Evolutionary conservation across 2,888 invertebrate species (phyloP).

Genomic region (Stenoptilia bipunctidactyla): DNA sequence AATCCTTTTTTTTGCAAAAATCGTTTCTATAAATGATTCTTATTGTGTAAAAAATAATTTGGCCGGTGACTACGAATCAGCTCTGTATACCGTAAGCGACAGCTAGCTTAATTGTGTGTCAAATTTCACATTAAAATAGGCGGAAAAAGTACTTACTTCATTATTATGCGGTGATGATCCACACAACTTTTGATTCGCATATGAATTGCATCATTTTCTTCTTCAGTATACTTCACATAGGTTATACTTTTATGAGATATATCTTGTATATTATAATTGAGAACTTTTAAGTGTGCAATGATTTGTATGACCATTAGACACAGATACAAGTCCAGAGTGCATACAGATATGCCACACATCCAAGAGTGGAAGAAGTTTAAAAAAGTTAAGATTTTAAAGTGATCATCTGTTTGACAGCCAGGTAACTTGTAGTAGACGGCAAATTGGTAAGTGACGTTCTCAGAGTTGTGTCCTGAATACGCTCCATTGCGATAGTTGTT

Average conservation of each 20-base stretch:
- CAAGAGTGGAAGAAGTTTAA: conserved; percentile 2
- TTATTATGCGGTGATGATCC: conserved; percentile 8
- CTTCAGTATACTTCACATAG: neutral
- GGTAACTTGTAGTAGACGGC: conserved; percentile 2
- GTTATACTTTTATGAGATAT: too few species aligned
- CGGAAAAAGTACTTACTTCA: conserved; percentile 6
- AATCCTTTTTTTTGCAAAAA: too few species aligned
- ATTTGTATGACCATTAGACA: conserved; percentile 11
- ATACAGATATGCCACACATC: neutral
- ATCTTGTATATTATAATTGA: conserved; percentile 5
- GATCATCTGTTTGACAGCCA: neutral
- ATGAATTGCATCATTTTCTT: conserved; percentile 4
- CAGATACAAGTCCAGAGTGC: conserved; percentile 6
- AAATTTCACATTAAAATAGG: too few species aligned
- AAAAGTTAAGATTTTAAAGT: neutral
- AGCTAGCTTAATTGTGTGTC: too few species aligned
- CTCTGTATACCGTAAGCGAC: too few species aligned
- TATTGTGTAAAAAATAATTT: too few species aligned
- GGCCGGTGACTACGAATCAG: too few species aligned
- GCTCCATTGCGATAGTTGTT: conserved; percentile 2
- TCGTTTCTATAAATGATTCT: too few species aligned
- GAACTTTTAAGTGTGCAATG: conserved; percentile 8
- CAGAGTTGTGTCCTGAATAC: neutral
- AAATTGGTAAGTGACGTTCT: neutral
- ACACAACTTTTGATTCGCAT: conserved; percentile 3